Evolutionary conservation across 1,140 invertebrate genomes (phyloP), one percentile per base, ranked within the genome.

Genomic region (Frieseomelitta varia): DNA sequence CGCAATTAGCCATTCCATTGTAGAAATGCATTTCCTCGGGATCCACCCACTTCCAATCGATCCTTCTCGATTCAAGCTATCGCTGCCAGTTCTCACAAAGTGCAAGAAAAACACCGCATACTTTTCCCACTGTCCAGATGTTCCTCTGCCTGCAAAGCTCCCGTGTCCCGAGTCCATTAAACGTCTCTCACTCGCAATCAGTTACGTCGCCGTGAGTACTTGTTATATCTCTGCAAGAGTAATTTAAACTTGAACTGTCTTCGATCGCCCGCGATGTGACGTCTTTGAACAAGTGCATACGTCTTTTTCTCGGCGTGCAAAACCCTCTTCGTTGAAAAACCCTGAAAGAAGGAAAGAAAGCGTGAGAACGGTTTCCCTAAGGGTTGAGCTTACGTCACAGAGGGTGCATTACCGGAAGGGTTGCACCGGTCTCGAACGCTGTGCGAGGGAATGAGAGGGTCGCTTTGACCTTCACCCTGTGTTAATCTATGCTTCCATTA

Each of bases 401-500:
- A 90, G 87, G 77, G 85, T 88, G 81, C 85, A 87, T 53, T 87
- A 89, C 89, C 88, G 91, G 85, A 92, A 92, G 90, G 89, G 90
- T 90, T 88, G 88, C 86, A 47, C 39, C 8, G 39, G 39, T 39
- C 39, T 85, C 67, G 88, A 61, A 6, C 39, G 39, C 39, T n/a
- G 79, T 82, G 87, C 86, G 86, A 73, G 88, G 87, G 87, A 89
- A 81, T 85, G 89, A 87, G 88, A 78, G 71, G 63, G 84, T 88
- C 84, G 69, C 76, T 47, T 79, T 88, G 90, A 93, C 93, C 93
- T 94, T 94, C 90, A 93, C 92, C 92, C 89, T 91, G 88, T 88
- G 91, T 92, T 93, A 93, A 94, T 93, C 91, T 92, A 92, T 91
- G 86, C 91, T 84, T 86, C 86, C 90, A 91, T 92, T 91, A 91